Percentiles rank a stretch among this genome's conserved stretches.
Conservation (phyloP, 2,113 vertebrate genomes). For the Lethenteron camtschaticum region DNA sequence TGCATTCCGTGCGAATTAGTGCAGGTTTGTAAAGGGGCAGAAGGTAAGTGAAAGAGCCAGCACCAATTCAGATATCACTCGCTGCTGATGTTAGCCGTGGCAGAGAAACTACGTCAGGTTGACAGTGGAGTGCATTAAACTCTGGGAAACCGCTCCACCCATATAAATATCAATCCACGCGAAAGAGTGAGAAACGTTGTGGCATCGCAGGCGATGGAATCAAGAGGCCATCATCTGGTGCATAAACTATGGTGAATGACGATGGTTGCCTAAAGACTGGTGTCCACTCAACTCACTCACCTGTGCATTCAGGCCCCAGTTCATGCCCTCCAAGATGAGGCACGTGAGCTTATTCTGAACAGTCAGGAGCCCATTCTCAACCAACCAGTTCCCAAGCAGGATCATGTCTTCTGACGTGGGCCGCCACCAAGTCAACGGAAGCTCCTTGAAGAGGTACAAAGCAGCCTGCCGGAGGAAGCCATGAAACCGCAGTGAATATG, state of each 20-base stretch:
- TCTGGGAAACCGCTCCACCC: no score
- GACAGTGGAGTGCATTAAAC: no score
- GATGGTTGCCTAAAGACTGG: not conserved
- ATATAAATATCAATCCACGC: not conserved
- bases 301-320: constrained; percentile 50
- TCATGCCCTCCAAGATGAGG: constrained; percentile 73
- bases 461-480: constrained; percentile 37
- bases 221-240: no score
- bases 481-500: no score
- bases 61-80: no score
- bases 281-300: constrained; percentile 20
- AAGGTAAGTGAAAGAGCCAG: not conserved
- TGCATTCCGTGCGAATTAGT: not conserved
- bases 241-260: not conserved
- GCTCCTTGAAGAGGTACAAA: constrained; percentile 81
- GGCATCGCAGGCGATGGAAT: no score
- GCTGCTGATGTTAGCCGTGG: no score
- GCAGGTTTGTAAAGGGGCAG: not conserved
- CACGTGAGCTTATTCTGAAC: constrained; percentile 85
- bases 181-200: no score
- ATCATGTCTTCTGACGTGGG: constrained; percentile 40
- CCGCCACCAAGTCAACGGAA: constrained; percentile 59
- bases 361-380: constrained; percentile 41
- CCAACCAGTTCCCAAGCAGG: constrained; percentile 55
- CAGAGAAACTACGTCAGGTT: no score